These are phyloP conservation scores for Heliornis fulica DNA, from an alignment of 2,113 vertebrate genomes.

Conservation along the genomic window DNA sequence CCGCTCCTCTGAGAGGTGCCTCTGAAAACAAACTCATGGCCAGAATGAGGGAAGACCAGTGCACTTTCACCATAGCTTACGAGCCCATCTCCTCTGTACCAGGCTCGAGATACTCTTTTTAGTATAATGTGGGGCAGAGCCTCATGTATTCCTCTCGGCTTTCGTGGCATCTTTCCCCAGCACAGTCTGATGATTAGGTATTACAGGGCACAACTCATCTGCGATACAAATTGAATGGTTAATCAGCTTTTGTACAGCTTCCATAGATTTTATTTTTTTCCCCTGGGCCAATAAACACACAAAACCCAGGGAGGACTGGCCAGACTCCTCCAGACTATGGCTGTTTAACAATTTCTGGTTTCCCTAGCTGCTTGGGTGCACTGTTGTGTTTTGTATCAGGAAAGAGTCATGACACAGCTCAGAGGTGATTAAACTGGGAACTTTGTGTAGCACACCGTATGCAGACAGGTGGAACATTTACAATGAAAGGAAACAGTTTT, in stretches of 20 bases:
- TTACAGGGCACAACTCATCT: background rate
- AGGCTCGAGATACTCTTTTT: background rate
- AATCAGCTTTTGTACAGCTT: background rate
- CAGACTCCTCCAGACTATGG: background rate
- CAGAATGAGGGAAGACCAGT: background rate
- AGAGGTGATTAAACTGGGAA: background rate
- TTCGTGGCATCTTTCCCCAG: background rate
- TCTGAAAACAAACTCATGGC: background rate
- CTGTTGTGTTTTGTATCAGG: background rate
- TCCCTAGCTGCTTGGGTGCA: background rate
- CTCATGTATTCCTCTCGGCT: accelerated
- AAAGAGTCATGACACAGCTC: background rate
- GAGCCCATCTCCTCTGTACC: background rate
- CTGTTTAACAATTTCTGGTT: background rate
- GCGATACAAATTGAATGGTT: background rate
- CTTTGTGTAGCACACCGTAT: background rate
- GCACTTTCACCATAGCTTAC: background rate
- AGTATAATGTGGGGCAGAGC: background rate
- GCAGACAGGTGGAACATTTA: background rate
- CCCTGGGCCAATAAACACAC: background rate
- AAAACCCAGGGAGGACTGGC: background rate
- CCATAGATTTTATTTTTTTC: background rate
- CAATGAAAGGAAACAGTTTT: background rate
- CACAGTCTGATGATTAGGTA: no score
- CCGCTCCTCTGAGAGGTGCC: background rate